Conservation (phyloP, 2,888 invertebrate genomes). For the Eudasyphora cyanicolor region DNA sequence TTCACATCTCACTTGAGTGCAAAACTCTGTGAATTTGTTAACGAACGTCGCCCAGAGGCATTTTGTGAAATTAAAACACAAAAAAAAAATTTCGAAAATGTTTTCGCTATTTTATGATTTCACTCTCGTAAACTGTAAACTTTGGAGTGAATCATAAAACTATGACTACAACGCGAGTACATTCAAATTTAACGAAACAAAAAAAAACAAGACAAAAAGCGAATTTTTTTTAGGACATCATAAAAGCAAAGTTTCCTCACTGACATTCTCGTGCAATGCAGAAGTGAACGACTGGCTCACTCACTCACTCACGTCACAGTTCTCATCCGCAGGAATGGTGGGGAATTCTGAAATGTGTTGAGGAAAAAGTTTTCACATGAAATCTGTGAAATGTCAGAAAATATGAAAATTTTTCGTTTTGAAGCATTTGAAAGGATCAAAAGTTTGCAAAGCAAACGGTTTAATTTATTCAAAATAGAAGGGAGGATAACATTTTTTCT, state of each 20-base stretch:
- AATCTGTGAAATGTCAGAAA: not conserved
- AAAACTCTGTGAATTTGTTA: too few species aligned
- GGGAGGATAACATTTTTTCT: too few species aligned
- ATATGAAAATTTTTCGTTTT: not conserved
- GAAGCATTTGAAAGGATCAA: too few species aligned
- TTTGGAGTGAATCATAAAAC: not conserved
- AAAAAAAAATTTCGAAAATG: not conserved
- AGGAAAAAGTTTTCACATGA: not conserved
- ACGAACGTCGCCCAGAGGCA: too few species aligned
- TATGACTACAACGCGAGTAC: not conserved
- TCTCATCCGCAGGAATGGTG: not conserved
- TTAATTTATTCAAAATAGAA: too few species aligned
- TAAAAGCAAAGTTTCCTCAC: not conserved
- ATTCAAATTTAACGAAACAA: too few species aligned
- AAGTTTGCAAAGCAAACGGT: too few species aligned
- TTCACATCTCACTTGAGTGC: not conserved
- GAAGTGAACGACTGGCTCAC: too few species aligned
- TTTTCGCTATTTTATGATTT: not conserved
- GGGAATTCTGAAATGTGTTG: not conserved
- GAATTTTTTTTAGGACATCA: not conserved
- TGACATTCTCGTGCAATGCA: too few species aligned
- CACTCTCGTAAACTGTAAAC: not conserved
- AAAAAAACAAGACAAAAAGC: not conserved
- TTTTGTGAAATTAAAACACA: too few species aligned
- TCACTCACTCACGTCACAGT: not conserved